Conservation (phyloP, 1,140 invertebrate species). For the Sinonovacula constricta region DNA sequence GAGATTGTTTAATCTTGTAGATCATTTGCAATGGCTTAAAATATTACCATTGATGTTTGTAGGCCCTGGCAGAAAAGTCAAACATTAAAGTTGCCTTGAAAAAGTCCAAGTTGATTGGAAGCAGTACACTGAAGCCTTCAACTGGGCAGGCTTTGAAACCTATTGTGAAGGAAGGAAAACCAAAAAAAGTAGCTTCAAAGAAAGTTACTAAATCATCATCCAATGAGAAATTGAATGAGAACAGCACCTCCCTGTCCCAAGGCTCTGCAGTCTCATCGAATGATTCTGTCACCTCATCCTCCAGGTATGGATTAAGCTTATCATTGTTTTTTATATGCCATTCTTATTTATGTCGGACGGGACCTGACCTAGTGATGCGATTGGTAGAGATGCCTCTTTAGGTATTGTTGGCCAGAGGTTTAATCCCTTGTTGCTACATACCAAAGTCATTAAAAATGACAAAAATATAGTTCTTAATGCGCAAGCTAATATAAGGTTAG, state of each 20-base stretch:
- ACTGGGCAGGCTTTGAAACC: neutral
- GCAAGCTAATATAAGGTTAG: no score
- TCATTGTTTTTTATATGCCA: neutral
- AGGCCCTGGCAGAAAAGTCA: constrained; percentile 33
- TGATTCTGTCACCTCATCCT: neutral
- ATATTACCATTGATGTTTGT: no score
- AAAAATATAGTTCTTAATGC: no score
- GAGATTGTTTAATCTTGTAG: neutral
- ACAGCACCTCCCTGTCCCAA: constrained; percentile 3
- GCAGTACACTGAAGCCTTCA: constrained; percentile 13
- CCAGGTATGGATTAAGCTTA: neutral
- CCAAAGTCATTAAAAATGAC: neutral
- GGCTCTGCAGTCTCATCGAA: neutral
- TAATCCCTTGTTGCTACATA: neutral
- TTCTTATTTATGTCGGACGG: no score
- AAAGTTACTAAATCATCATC: constrained; percentile 9
- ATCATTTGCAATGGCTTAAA: neutral
- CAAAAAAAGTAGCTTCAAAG: constrained; percentile 20
- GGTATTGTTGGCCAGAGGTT: no score
- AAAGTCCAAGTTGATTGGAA: constrained; percentile 44
- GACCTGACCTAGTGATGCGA: no score
- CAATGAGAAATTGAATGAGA: constrained; percentile 37
- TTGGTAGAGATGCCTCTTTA: no score
- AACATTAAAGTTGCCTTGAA: constrained; percentile 45
- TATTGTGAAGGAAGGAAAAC: constrained; percentile 30